Evolutionary conservation across 2,888 invertebrate genomes (phyloP), one percentile per base, ranked within the genome.

Genomic region (Leptogaster cylindrica): DNA sequence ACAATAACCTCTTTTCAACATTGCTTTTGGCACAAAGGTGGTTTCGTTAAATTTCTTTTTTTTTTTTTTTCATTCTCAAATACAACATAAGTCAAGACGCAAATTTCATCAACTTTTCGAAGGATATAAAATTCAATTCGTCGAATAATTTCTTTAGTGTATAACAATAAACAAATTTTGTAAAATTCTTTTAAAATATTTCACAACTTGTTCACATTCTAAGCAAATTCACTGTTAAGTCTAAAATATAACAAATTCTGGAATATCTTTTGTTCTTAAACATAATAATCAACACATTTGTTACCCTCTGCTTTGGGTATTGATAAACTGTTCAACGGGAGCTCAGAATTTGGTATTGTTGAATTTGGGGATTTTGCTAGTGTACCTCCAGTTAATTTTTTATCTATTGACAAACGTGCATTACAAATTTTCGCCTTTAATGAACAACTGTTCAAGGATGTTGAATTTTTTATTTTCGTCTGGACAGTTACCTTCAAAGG

Each of bases 11-110:
- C 20, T 12, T 55, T 36, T 44, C 12, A 44, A 44, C 25, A 44
- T 61, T 41, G 41, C 44, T 69, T 69, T 65, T 67, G 69, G 69
- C 69, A 69, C 69, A 65, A 69, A 69, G 67, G 69, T 69, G 69
- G 67, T 66, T 48, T 48, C 61, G 8, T n/a, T n/a, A n/a, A n/a
- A n/a, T n/a, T n/a, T n/a, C n/a, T n/a, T n/a, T n/a, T n/a, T n/a
- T n/a, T n/a, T n/a, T n/a, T n/a, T n/a, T n/a, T n/a, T n/a, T n/a
- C n/a, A n/a, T n/a, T n/a, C n/a, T n/a, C n/a, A n/a, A n/a, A n/a
- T n/a, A n/a, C n/a, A n/a, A n/a, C n/a, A n/a, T n/a, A n/a, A n/a
- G n/a, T n/a, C n/a, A n/a, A n/a, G n/a, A n/a, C n/a, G n/a, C n/a
- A n/a, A n/a, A n/a, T n/a, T n/a, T n/a, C n/a, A n/a, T n/a, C n/a